phyloP scores from a whole-genome alignment of 2,888 invertebrate species.

The Nowickia ferox region DNA sequence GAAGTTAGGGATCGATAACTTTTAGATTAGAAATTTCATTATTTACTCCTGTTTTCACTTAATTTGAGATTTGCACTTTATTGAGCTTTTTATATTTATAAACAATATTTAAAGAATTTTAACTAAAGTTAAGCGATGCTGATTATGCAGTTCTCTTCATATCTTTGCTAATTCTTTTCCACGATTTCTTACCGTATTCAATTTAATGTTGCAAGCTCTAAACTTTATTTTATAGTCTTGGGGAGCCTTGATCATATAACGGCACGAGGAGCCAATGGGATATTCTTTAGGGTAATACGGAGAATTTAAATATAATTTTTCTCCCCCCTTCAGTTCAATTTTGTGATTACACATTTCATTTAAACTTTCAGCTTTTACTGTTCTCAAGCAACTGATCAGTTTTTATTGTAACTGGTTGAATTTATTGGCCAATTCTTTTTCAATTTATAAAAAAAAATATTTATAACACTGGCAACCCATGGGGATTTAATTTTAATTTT shows the following conservation, averaged over 20 bases:
- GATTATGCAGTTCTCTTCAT: neutral
- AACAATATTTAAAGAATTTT: too few species aligned
- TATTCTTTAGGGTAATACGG: constrained; percentile 80
- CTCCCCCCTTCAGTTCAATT: constrained; percentile 76
- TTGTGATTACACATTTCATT: constrained; percentile 80
- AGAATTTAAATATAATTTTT: constrained; percentile 79
- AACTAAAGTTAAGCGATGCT: too few species aligned
- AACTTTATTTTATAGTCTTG: constrained; percentile 78
- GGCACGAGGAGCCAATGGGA: constrained; percentile 80
- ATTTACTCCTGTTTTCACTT: too few species aligned
- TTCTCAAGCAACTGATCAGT: constrained; percentile 46
- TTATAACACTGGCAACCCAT: neutral
- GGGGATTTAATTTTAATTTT: neutral
- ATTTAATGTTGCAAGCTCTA: constrained; percentile 78
- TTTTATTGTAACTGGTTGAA: neutral
- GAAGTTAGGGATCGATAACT: too few species aligned
- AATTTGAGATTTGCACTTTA: too few species aligned
- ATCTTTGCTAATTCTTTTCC: neutral
- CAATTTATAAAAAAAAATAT: neutral
- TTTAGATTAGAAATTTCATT: too few species aligned
- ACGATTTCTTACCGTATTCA: constrained; percentile 77
- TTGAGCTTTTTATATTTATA: neutral
- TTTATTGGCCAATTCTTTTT: constrained; percentile 13
- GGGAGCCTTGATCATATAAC: constrained; percentile 79
- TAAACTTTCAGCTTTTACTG: constrained; percentile 64